Percentiles rank a stretch among this genome's conserved stretches.
Evolutionary conservation across 1,140 invertebrate species (phyloP).

Genomic region (Aethina tumida): DNA sequence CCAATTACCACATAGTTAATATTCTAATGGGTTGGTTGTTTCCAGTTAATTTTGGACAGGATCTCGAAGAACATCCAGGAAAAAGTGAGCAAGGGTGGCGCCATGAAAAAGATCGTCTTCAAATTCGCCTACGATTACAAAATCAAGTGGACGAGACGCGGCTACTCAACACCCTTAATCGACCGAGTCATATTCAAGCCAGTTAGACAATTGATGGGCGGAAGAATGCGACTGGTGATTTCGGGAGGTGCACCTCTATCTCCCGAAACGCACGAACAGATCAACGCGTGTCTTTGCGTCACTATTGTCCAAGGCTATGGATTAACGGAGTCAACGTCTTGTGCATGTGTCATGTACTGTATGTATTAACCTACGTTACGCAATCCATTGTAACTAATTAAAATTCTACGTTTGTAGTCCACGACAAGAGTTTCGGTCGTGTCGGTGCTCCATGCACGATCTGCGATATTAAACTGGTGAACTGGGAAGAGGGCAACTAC

Average conservation of each 20-base stretch:
- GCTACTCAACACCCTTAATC: constrained; percentile 74
- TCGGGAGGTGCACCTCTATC: constrained; percentile 90
- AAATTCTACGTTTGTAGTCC: constrained; percentile 34
- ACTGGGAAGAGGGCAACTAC: constrained; percentile 96
- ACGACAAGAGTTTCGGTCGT: constrained; percentile 67
- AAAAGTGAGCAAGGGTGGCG: constrained; percentile 70
- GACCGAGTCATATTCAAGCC: constrained; percentile 71
- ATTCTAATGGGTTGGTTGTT: constrained; percentile 10
- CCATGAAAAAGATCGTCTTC: constrained; percentile 70
- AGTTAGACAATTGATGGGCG: constrained; percentile 75
- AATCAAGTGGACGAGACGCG: constrained; percentile 68
- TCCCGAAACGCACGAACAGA: constrained; percentile 91
- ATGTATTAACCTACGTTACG: constrained; percentile 33
- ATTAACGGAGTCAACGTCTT: constrained; percentile 92
- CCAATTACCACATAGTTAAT: too few species aligned
- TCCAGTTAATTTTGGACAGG: constrained; percentile 84
- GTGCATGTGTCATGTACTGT: constrained; percentile 82
- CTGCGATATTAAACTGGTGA: constrained; percentile 76
- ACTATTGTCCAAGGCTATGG: constrained; percentile 93
- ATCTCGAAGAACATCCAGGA: constrained; percentile 93
- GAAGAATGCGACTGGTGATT: constrained; percentile 75
- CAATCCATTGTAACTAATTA: background rate
- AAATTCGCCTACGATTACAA: constrained; percentile 91
- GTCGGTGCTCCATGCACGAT: constrained; percentile 84
- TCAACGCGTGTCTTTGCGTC: constrained; percentile 86